phyloP scores from a whole-genome alignment of 2,113 vertebrate genomes.

The Myotis davidii region DNA sequence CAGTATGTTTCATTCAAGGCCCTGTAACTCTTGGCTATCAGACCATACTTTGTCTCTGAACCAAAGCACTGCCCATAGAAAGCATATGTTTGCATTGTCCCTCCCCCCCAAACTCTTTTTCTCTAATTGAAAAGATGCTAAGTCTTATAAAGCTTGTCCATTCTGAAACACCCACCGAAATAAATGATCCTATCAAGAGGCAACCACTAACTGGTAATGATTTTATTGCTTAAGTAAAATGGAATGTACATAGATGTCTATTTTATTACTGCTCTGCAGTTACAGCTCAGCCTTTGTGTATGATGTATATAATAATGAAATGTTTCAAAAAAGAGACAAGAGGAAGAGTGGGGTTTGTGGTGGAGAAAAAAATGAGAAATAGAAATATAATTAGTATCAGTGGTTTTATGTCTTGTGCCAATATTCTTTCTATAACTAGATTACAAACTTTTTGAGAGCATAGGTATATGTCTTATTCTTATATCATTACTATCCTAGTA shows the following conservation, averaged over 20 bases:
- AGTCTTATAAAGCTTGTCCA: neutral
- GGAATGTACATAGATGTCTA: neutral
- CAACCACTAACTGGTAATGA: neutral
- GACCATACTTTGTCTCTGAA: neutral
- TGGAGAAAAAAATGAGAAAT: neutral
- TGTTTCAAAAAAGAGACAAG: neutral
- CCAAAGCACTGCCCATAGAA: neutral
- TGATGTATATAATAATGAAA: neutral
- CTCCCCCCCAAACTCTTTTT: neutral
- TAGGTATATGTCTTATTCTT: neutral
- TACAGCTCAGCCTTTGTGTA: neutral
- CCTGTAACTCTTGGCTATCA: neutral
- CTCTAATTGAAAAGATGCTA: neutral
- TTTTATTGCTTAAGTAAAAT: slow-evolving; percentile 23
- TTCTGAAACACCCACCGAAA: neutral
- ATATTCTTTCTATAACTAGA: slow-evolving; percentile 34
- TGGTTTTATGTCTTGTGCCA: neutral
- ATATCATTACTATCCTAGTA: neutral
- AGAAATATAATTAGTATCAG: slow-evolving; percentile 36
- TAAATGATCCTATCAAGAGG: neutral
- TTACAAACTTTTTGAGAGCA: neutral
- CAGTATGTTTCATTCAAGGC: neutral
- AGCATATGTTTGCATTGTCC: neutral
- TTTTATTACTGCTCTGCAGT: slow-evolving; percentile 37
- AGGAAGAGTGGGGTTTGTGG: neutral